phyloP scores from a whole-genome alignment of 2,113 vertebrate genomes.

The Seriola rivoliana region DNA sequence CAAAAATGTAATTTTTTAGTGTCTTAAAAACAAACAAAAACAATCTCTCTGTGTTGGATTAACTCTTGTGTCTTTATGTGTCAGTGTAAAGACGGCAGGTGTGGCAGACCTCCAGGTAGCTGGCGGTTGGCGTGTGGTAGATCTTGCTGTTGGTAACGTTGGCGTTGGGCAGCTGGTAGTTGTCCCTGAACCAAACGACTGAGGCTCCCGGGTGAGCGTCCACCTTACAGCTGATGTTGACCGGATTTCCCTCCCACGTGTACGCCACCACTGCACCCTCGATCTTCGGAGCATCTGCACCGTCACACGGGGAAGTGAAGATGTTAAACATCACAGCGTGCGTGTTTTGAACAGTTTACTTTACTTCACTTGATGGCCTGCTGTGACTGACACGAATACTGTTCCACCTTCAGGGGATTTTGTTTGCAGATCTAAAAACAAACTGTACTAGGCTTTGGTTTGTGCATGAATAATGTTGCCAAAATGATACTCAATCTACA shows the following conservation, averaged over 20 bases:
- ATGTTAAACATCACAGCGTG: not conserved
- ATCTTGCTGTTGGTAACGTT: conserved; percentile 95
- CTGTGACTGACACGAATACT: not conserved
- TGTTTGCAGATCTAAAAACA: too few species aligned
- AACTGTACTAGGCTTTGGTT: not conserved
- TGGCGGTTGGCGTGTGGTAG: conserved; percentile 88
- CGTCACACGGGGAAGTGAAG: not conserved
- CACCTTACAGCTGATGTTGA: conserved; percentile 96
- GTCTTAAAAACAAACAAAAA: not conserved
- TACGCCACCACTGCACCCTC: conserved; percentile 89
- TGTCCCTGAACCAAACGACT: conserved; percentile 94
- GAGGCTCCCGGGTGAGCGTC: conserved; percentile 92
- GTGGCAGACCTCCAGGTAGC: conserved; percentile 92
- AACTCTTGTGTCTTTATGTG: not conserved
- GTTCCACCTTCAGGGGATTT: not conserved
- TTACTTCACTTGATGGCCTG: too few species aligned
- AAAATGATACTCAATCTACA: too few species aligned
- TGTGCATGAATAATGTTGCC: not conserved
- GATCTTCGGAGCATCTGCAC: conserved; percentile 94
- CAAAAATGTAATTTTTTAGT: too few species aligned
- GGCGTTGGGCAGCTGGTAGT: conserved; percentile 89
- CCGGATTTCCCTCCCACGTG: conserved; percentile 96
- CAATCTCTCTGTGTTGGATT: too few species aligned
- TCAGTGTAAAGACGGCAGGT: not conserved
- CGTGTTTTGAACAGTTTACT: not conserved